These are phyloP conservation scores for Cheirogaleus medius DNA, from an alignment of 2,113 vertebrate species.

Conservation along the genomic window DNA sequence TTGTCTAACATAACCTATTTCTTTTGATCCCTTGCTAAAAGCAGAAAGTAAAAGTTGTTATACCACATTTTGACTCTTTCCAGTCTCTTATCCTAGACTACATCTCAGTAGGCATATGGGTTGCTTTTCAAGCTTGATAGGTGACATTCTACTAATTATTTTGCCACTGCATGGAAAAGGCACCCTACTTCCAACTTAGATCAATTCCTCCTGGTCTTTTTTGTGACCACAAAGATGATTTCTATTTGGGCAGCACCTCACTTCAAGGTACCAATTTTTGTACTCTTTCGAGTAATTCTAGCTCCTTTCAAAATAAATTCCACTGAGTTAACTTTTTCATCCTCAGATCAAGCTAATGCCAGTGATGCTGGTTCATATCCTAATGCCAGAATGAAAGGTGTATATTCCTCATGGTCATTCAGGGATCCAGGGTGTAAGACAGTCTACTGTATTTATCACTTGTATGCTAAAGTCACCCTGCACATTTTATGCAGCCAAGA, in stretches of 20 bases:
- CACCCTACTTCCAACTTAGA: not conserved
- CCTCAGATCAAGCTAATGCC: not conserved
- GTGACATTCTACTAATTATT: not conserved
- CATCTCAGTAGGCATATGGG: too few species aligned
- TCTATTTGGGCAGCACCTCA: too few species aligned
- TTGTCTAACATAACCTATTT: not conserved
- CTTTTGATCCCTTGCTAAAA: not conserved
- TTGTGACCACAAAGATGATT: too few species aligned
- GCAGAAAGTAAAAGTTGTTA: not conserved
- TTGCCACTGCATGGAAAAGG: not conserved
- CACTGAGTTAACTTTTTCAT: not conserved
- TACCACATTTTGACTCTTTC: not conserved
- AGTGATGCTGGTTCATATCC: too few species aligned
- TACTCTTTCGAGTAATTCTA: not conserved
- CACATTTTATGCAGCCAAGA: not conserved
- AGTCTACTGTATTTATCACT: not conserved
- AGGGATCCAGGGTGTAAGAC: not conserved
- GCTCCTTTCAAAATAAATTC: not conserved
- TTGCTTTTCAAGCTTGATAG: not conserved
- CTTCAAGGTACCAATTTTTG: not conserved
- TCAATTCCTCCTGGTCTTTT: not conserved
- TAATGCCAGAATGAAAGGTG: not conserved
- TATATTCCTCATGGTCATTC: too few species aligned
- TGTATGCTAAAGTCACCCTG: not conserved
- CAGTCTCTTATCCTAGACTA: not conserved